Evolutionary conservation across 2,113 vertebrate genomes (phyloP), one percentile per base, ranked within the genome.

Genomic region (Ptychochromis oligacanthus): DNA sequence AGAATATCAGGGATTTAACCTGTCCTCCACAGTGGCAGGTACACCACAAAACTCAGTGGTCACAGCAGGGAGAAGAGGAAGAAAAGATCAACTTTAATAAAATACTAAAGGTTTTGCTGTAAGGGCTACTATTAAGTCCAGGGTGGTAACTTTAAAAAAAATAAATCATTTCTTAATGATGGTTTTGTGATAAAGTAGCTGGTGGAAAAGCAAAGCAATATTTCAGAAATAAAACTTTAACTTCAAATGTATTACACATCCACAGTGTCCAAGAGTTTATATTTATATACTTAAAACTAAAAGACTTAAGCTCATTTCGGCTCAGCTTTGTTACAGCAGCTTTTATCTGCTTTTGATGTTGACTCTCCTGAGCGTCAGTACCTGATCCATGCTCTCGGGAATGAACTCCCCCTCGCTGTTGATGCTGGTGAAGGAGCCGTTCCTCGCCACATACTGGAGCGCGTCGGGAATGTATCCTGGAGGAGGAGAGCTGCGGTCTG

Each of bases 331-430:
- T 31, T 72, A 31, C 43, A 52, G 7, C 43, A 31, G 26, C 5
- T 36, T 36, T 36, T 36, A 36, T 17, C 65, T 31, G 17, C 24
- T 70, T 52, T 20, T 52, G 17, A 49, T 52, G 65, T 8, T 2
- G 26, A 72, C 46, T 31, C 26, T 72, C 17, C 24, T 7, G 74
- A 20, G 55, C 4, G 14, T 18, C 36, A 46, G 3, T 95, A 99
- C 98, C 96, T 98, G 98, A 95, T 99, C 98, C 97, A 99, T 99
- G 92, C 97, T 98, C 95, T 99, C 98, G 31, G 98, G 98, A 87
- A 99, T 99, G 93, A 99, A 99, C 92, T 99, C 98, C 34, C 98
- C 98, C 90, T 99, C 98, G 74, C 98, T 99, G 95, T 99, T 98
- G 93, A 99, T 99, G 96, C 98, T 99, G 86, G 98, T 99, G 91